These are phyloP conservation scores for Paratrypauchen microcephalus DNA, from an alignment of 2,797 vertebrate genomes.

Conservation along the genomic window DNA sequence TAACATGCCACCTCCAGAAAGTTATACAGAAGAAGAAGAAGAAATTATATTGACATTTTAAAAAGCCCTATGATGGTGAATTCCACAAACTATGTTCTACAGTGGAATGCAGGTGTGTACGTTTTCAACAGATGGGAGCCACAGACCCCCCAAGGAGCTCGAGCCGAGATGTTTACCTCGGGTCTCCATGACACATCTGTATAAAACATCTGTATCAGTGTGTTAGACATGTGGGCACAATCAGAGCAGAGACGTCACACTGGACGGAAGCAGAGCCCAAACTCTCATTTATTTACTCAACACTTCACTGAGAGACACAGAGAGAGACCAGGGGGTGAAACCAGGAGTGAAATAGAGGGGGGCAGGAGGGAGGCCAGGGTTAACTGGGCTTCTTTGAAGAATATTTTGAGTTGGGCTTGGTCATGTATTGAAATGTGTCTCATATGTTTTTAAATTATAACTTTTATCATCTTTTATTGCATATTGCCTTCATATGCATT, in stretches of 20 bases:
- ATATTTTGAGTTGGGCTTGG: too few relatives aligned
- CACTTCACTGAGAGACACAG: constrained; percentile 14
- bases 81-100: too few relatives aligned
- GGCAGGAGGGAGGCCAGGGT: background rate
- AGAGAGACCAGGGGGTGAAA: too few relatives aligned
- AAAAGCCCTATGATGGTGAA: too few relatives aligned
- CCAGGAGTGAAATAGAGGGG: background rate
- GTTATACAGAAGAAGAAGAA: too few relatives aligned
- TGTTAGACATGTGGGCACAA: background rate
- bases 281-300: constrained; percentile 26
- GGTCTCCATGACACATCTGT: constrained; percentile 56
- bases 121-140: constrained; percentile 33
- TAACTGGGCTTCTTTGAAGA: too few relatives aligned
- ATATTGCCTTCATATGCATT: too few relatives aligned
- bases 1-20: too few relatives aligned
- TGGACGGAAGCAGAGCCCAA: constrained; percentile 41
- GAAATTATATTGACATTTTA: too few relatives aligned
- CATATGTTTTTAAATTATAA: too few relatives aligned
- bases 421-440: too few relatives aligned
- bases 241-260: constrained; percentile 51
- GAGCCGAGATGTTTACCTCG: constrained; percentile 62
- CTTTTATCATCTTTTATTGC: too few relatives aligned
- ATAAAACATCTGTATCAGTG: background rate
- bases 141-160: constrained; percentile 53
- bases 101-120: background rate